phyloP scores from a whole-genome alignment of 2,113 vertebrate species.

The Tylochromis polylepis region DNA sequence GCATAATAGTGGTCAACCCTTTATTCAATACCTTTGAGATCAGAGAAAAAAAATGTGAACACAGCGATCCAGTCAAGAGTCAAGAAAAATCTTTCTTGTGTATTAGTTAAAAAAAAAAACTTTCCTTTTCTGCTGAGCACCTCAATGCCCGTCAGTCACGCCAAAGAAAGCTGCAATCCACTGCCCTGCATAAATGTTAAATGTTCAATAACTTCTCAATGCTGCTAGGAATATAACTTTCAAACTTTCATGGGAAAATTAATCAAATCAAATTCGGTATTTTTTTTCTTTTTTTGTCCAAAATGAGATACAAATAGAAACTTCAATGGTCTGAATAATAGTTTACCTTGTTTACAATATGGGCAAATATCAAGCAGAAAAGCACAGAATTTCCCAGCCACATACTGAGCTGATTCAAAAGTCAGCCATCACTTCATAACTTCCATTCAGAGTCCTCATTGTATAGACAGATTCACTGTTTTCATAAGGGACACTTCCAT shows the following conservation, averaged over 20 bases:
- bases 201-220: background rate
- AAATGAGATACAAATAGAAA: background rate
- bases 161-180: background rate
- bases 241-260: background rate
- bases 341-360: background rate
- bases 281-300: background rate
- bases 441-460: background rate
- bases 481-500: background rate
- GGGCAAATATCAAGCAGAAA: background rate
- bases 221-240: background rate
- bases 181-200: background rate
- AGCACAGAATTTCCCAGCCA: fast-evolving
- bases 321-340: background rate
- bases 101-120: background rate
- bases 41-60: background rate
- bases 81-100: background rate
- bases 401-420: background rate
- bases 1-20: background rate
- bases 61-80: background rate
- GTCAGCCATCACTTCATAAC: background rate
- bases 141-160: background rate
- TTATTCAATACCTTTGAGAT: background rate
- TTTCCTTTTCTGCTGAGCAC: background rate
- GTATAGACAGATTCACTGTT: background rate
- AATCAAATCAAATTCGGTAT: background rate